These are phyloP conservation scores for Orgyia antiqua DNA, from an alignment of 2,888 invertebrate genomes.

Conservation along the genomic window DNA sequence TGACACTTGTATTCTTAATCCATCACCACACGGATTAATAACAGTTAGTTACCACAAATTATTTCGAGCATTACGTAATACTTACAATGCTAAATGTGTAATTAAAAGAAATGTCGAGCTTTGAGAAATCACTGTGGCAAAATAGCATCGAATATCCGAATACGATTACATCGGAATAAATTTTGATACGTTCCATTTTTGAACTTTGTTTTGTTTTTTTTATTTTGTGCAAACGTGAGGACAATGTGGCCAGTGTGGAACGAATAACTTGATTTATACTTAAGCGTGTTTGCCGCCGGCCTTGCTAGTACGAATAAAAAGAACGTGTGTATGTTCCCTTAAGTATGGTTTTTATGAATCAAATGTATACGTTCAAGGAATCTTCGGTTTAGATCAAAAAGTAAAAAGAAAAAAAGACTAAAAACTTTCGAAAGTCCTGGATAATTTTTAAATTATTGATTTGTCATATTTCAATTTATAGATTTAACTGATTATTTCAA, in stretches of 20 bases:
- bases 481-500: no score
- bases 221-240: constrained; percentile 48
- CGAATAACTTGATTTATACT: constrained; percentile 70
- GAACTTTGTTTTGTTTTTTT: constrained; percentile 37
- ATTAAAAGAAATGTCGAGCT: constrained; percentile 24
- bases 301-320: constrained; percentile 34
- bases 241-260: constrained; percentile 65
- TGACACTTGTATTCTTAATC: no score
- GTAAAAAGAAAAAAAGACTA: no score
- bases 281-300: constrained; percentile 48
- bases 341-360: constrained; percentile 20
- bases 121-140: constrained; percentile 21
- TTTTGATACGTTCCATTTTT: constrained; percentile 63
- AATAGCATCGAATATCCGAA: constrained; percentile 27
- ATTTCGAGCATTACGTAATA: no score
- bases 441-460: no score
- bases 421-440: no score
- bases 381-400: no score
- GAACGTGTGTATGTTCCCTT: constrained; percentile 17
- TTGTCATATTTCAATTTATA: no score
- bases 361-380: no score
- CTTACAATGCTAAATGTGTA: no score
- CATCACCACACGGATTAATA: no score
- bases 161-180: constrained; percentile 53
- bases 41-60: no score